Evolutionary conservation across 2,113 vertebrate species (phyloP), one percentile per base, ranked within the genome.

Genomic region (Meriones unguiculatus): DNA sequence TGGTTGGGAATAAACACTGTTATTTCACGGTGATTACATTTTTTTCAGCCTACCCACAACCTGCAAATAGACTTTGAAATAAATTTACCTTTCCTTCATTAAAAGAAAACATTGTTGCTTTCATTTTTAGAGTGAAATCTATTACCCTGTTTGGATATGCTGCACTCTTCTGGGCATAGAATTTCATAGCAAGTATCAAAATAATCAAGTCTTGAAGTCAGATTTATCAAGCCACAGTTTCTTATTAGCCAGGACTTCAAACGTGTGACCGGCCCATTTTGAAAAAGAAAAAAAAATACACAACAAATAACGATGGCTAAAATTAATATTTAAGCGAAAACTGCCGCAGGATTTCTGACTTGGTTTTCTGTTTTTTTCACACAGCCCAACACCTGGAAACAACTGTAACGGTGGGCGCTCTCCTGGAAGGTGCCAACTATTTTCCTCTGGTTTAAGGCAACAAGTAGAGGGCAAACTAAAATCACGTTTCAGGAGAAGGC

Each of bases 161-260:
- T 98, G 98, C 98, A 96, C 98, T 98, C 98, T 98, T 97, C 97
- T 98, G 98, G 98, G 84, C 95, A 89, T 65, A 98, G 87, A 97
- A 97, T 97, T 98, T 96, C 96, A 97, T 82, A 97, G 91, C 97
- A 98, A 64, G 90, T 89, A 97, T 73, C 54, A 78, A 86, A 95
- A 96, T 89, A 91, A 87, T 72, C 30, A 67, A 84, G 67, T 54
- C 69, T 62, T 35, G 57, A 73, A 75, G 72, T 32, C 14, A 4
- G 24, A 54, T 92, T 85, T 64, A 62, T 91, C 81, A 59, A 95
- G 65, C 64, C 75, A 57, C 59, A n/a, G 86, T 90, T 78, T 94
- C 54, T 73, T 76, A 93, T 87, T 90, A 67, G 86, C 46, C 92
- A 75, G 73, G 90, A 92, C 82, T 65, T 59, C 54, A 25, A 78